Base-by-base conservation (phyloP, 2,888 invertebrate species). In the Agrenia bidenticulata region DNA sequence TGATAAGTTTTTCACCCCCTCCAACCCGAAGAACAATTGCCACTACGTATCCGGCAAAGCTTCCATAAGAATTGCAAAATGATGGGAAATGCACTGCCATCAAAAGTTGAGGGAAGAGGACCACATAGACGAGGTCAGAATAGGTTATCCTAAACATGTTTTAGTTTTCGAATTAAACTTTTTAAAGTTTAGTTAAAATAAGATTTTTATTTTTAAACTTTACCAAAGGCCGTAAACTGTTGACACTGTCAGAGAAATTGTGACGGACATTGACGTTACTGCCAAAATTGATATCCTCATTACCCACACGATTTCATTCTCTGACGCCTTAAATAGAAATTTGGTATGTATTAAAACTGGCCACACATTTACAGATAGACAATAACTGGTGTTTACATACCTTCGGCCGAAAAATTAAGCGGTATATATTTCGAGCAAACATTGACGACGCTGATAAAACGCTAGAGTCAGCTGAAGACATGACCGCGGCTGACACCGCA, bases 381-480 rank as follows among this genome's bases (percentile, higher is more conserved):
- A 17, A 15, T 51, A 15, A 17, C 11, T 17, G 23, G n/a, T n/a
- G n/a, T n/a, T n/a, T n/a, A n/a, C n/a, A n/a, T 21, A 45, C 45
- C 27, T 27, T 59, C 82, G 95, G 95, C 64, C 98, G 85, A 83
- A 99, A 94, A 79, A 98, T 94, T 80, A 95, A 86, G 83, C 92
- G 95, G 86, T 98, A 98, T 76, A 99, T 92, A 81, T 99, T 99
- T 80, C 97, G 87, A 69, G 98, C 97, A 80, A 99, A 99, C 98
- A 99, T 98, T 27, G 97, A 95, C 76, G 94, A 94, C 2, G 98
- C 98, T 23, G 97, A 96, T 21, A 99, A 85, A 58, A 99, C 94
- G 76, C 97, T 97, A 61, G 98, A 98, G 82, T 99, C 98, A 0
- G 98, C 98, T 0, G 97, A 97, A 41, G 97, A 97, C 98, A 99